Base-by-base conservation (phyloP, 2,113 vertebrate species). In the Ptychochromis oligacanthus region DNA sequence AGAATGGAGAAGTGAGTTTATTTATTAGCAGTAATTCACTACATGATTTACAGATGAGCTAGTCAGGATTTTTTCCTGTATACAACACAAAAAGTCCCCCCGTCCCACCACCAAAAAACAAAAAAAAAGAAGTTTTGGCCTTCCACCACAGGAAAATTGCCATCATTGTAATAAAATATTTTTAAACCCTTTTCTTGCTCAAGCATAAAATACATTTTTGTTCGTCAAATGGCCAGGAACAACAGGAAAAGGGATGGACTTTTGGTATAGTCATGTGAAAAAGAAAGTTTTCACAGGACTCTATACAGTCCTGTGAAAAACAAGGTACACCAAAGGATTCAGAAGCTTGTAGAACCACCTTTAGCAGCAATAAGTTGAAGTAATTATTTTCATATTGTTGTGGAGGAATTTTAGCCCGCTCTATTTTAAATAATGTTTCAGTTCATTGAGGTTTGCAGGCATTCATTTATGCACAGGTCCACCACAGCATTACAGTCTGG, bases 361-460 rank as follows among this genome's bases (percentile, higher is more conserved):
- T 40, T 12, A 40, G 38, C 9, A 2, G 38, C 9, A 40, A 40
- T 2, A 40, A 11, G 2, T 40, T 40, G 38, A 40, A 40, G 9
- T 12, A 40, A 40, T 40, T 2, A 40, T 12, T 40, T 12, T 12
- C 38, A 11, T 10, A 40, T 11, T 10, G 3, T 10, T 38, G 36
- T 38, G 36, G 38, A 40, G 38, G 2, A 40, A 46, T 14, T 46
- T 17, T 49, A 15, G 5, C 46, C 15, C 15, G 3, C 46, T 17
- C 14, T 17, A 26, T 40, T 49, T 18, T 67, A 22, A 26, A 46
- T 67, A 7, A 18, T 46, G 64, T 67, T 67, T 67, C 6, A 67
- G 26, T 67, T 67, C 64, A 67, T 14, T 67, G 64, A 67, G 64
- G 40, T 46, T n/a, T n/a, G n/a, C n/a, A n/a, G n/a, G n/a, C n/a